phyloP scores from a whole-genome alignment of 1,140 invertebrate genomes.

The Zaprionus vittiger region DNA sequence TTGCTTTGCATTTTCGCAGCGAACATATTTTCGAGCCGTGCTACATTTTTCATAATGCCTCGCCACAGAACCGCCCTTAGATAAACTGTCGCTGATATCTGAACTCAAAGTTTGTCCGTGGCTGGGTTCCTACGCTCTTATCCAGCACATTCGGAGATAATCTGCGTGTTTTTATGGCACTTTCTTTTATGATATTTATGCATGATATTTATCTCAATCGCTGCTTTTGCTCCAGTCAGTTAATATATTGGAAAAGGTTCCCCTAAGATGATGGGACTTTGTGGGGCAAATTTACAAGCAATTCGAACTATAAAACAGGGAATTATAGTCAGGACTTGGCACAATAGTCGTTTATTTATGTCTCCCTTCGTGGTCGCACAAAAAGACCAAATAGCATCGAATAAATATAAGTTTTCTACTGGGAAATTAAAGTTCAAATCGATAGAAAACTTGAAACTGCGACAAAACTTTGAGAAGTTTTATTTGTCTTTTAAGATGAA shows the following conservation, averaged over 20 bases:
- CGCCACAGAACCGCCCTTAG: conserved; percentile 47
- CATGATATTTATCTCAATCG: conserved; percentile 69
- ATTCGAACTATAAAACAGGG: conserved; percentile 36
- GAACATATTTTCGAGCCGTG: conserved; percentile 69
- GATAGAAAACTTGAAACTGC: background rate
- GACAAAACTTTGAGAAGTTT: background rate
- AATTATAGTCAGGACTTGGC: conserved; percentile 39
- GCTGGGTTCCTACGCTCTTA: background rate
- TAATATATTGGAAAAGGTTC: conserved; percentile 60
- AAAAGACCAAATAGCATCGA: background rate
- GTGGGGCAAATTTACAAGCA: conserved; percentile 48
- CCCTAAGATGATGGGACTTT: conserved; percentile 42
- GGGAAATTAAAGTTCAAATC: conserved; percentile 3
- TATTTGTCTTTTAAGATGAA: background rate
- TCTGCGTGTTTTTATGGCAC: conserved; percentile 59
- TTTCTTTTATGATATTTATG: conserved; percentile 72
- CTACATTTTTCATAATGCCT: conserved; percentile 72
- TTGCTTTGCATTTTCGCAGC: conserved; percentile 60
- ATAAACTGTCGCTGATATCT: conserved; percentile 69
- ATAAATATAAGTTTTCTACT: background rate
- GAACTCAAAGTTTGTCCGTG: conserved; percentile 43
- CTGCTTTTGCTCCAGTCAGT: conserved; percentile 39
- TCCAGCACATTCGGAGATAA: conserved; percentile 42
- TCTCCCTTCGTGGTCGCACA: background rate
- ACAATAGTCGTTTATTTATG: conserved; percentile 42